Base-by-base conservation (phyloP, 2,113 vertebrate species). In the Nanorana parkeri region DNA sequence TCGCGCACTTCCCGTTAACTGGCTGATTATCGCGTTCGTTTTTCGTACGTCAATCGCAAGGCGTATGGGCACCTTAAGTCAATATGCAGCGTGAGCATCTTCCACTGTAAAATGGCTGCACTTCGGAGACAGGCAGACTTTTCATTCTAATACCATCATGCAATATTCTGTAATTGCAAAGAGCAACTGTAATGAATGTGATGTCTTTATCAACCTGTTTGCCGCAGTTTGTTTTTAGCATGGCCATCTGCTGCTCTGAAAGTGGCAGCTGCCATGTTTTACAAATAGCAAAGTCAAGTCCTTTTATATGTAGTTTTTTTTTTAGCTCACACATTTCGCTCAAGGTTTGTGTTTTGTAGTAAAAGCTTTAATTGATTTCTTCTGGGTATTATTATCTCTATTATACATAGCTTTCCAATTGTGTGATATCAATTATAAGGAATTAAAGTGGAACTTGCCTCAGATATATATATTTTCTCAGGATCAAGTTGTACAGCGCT, bases 241-340 rank as follows among this genome's bases (percentile, higher is more conserved):
- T 72, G 41, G 68, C 87, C 87, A 86, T 90, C 92, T 90, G 91
- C 87, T 90, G 29, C 81, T 80, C 68, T 0, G 0, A 88, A 88
- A 91, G 82, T 87, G 87, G 83, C 89, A 89, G 90, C 87, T 89
- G 89, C 89, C 88, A 74, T 85, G 85, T 88, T 87, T 87, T 78
- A 86, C 88, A 88, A 88, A 89, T 84, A 84, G 85, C 32, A 23
- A 82, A 58, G 84, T 85, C 85, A 78, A 85, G 84, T 82, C 82
- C 85, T 86, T 89, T 68, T 79, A n/a, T 52, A 2, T 68, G 17
- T 52, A 3, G 6, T 29, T 52, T 23, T 26, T 17, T 17, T 24
- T 19, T 52, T n/a, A 85, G 79, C 83, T 81, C 88, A 80, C 84
- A 90, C 52, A 61, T 58, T 68, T 54, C 76, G 71, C 51, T 60